A percentile compares a stretch with the other conserved stretches of the same genome.
Evolutionary conservation across 2,113 vertebrate species (phyloP).

Genomic region (Lontra canadensis): DNA sequence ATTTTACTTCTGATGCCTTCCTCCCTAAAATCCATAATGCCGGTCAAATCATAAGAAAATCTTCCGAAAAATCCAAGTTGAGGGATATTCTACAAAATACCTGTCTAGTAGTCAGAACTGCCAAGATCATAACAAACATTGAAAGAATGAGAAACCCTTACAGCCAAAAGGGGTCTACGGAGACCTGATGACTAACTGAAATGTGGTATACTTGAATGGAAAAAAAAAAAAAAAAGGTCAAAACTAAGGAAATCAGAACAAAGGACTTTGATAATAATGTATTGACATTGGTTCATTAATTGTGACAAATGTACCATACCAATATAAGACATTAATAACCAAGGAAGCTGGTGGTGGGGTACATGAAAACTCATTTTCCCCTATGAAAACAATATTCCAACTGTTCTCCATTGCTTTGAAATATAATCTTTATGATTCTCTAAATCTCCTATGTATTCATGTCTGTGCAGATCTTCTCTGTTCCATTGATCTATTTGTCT

Average conservation of each 20-base stretch:
- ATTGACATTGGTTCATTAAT: slow-evolving; percentile 24
- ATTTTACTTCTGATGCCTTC: neutral
- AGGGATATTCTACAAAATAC: neutral
- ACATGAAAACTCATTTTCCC: neutral
- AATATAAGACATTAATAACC: neutral
- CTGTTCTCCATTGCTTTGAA: neutral
- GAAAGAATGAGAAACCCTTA: neutral
- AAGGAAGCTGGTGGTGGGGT: neutral
- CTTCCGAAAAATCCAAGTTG: neutral
- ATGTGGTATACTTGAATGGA: neutral
- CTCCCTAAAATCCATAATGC: neutral
- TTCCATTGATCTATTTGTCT: neutral
- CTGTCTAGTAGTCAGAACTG: neutral
- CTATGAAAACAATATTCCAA: neutral
- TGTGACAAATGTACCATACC: slow-evolving; percentile 1
- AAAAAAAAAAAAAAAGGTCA: neutral
- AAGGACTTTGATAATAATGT: neutral
- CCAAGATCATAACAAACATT: neutral
- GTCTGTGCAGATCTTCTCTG: neutral
- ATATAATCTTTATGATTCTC: neutral
- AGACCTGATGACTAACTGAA: neutral
- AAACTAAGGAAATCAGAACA: neutral
- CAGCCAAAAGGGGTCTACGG: neutral
- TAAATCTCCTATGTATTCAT: neutral
- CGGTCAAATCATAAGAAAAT: neutral